phyloP scores from a whole-genome alignment of 2,113 vertebrate genomes.

The Hyla sarda region DNA sequence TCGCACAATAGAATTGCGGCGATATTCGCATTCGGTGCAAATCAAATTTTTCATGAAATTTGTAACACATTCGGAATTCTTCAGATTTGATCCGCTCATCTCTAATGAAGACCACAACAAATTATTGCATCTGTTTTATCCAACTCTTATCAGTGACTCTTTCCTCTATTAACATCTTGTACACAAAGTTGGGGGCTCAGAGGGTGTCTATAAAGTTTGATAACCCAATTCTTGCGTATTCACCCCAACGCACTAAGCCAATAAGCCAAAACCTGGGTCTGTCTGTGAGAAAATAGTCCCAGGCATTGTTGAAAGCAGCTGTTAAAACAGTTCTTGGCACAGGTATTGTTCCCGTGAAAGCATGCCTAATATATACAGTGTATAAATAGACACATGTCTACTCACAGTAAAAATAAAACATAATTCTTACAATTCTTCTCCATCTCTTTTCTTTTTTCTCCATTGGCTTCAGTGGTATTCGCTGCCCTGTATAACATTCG shows the following conservation, averaged over 20 bases:
- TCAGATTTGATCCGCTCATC: no score
- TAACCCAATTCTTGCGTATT: not conserved
- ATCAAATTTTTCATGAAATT: no score
- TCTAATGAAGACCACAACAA: not conserved
- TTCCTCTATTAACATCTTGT: not conserved
- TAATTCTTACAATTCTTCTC: not conserved
- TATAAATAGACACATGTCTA: conserved; percentile 20
- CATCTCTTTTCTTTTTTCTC: conserved; percentile 1
- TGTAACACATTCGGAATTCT: no score
- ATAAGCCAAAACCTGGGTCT: not conserved
- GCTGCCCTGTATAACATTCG: not conserved
- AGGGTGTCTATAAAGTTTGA: not conserved
- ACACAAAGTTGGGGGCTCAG: not conserved
- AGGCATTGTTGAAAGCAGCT: conserved; percentile 5
- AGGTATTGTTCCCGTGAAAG: conserved; percentile 26
- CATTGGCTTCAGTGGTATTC: not conserved
- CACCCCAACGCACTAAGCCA: not conserved
- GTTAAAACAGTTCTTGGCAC: conserved; percentile 11
- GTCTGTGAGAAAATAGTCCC: conserved; percentile 7
- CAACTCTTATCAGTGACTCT: not conserved
- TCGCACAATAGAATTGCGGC: no score
- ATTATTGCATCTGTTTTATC: not conserved
- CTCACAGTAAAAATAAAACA: not conserved
- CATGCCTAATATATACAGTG: not conserved
- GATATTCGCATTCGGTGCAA: no score